phyloP scores from a whole-genome alignment of 2,797 vertebrate species.

The Staurois parvus region DNA sequence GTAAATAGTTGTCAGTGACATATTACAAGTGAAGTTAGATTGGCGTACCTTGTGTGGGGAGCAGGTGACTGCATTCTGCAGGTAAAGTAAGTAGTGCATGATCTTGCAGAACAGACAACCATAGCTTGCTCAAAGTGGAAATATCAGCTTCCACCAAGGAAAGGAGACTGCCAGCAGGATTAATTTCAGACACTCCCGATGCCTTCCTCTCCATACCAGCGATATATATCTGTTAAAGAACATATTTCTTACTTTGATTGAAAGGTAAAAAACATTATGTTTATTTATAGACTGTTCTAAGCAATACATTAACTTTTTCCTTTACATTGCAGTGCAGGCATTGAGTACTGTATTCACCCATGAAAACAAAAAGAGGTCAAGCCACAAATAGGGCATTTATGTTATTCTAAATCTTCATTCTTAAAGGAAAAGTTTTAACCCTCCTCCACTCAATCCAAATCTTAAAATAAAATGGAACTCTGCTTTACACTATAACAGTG shows the following conservation, averaged over 20 bases:
- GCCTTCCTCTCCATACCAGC: conserved; percentile 81
- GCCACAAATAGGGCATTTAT: too few species aligned
- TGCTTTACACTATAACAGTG: too few species aligned
- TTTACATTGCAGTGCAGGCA: too few species aligned
- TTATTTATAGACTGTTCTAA: not conserved
- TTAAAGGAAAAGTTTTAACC: too few species aligned
- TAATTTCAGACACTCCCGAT: conserved; percentile 65
- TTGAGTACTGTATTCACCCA: too few species aligned
- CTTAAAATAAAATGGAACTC: too few species aligned
- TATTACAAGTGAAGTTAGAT: not conserved
- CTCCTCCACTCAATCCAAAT: too few species aligned
- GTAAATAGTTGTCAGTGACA: not conserved
- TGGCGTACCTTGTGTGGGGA: conserved; percentile 82
- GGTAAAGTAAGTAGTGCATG: conserved; percentile 87
- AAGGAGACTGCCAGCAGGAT: conserved; percentile 76
- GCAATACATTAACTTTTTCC: not conserved
- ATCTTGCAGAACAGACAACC: conserved; percentile 91
- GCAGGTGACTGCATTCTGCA: conserved; percentile 78
- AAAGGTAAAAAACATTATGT: too few species aligned
- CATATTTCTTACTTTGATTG: not conserved
- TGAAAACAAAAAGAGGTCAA: too few species aligned
- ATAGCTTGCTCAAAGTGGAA: conserved; percentile 86
- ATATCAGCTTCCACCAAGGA: conserved; percentile 86
- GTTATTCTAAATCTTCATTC: too few species aligned
- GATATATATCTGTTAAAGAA: conserved; percentile 85